phyloP scores from a whole-genome alignment of 2,113 vertebrate genomes.

The Pyxicephalus adspersus region DNA sequence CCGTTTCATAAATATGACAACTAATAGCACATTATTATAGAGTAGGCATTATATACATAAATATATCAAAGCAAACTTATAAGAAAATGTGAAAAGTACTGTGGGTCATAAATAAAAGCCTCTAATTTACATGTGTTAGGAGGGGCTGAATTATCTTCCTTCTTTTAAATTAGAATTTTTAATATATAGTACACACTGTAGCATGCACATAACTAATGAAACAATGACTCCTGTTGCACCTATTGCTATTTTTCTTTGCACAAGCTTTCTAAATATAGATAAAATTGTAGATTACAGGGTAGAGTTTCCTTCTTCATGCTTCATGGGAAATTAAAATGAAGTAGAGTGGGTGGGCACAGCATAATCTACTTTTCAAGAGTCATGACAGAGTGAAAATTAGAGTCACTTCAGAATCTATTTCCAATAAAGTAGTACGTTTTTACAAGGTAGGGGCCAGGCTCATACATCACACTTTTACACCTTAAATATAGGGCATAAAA shows the following conservation, averaged over 20 bases:
- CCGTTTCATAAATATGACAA: too few species aligned
- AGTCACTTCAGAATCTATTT: conserved; percentile 31
- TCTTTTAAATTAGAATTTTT: background rate
- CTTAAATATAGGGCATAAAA: too few species aligned
- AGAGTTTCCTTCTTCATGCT: conserved; percentile 34
- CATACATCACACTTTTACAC: too few species aligned
- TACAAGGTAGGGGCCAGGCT: background rate
- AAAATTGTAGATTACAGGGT: conserved; percentile 41
- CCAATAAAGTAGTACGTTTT: background rate
- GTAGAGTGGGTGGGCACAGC: conserved; percentile 34
- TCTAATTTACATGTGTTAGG: background rate
- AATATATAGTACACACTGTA: background rate
- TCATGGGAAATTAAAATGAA: conserved; percentile 33
- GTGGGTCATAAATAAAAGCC: too few species aligned
- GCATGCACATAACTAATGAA: conserved; percentile 6
- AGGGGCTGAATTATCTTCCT: conserved; percentile 2
- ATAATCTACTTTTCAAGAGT: conserved; percentile 37
- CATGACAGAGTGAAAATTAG: conserved; percentile 42
- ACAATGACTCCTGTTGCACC: background rate
- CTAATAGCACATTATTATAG: too few species aligned
- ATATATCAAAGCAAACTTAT: too few species aligned
- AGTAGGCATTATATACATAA: too few species aligned
- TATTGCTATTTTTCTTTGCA: conserved; percentile 36
- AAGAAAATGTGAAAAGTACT: too few species aligned
- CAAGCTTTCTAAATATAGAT: conserved; percentile 37